These are phyloP conservation scores for Eptesicus fuscus DNA, from an alignment of 2,113 vertebrate genomes.

Conservation along the genomic window DNA sequence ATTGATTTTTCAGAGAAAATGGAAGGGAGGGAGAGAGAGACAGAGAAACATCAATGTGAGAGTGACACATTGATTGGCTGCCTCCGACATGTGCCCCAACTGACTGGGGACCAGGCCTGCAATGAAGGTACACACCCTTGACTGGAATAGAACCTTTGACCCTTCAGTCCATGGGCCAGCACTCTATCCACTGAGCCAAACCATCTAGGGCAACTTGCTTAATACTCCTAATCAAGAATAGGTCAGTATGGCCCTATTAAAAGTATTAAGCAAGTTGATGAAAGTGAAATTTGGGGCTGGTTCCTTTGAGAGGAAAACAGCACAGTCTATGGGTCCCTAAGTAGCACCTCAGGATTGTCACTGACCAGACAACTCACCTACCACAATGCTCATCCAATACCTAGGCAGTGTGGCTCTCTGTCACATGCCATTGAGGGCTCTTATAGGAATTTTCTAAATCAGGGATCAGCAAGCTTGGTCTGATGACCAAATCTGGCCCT, in stretches of 20 bases:
- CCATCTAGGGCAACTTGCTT: no score
- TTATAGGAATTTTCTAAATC: neutral
- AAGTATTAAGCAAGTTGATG: neutral
- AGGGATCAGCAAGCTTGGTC: neutral
- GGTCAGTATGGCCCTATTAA: neutral
- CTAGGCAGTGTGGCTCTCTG: neutral
- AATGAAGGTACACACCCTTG: no score
- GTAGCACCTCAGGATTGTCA: neutral
- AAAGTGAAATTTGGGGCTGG: neutral
- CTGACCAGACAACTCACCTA: neutral
- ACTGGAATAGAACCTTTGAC: no score
- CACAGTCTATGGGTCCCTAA: neutral
- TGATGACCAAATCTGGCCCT: neutral
- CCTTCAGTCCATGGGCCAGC: no score
- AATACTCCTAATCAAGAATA: no score
- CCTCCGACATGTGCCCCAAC: no score
- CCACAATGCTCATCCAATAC: fast-evolving
- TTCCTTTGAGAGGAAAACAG: neutral
- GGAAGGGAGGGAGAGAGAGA: no score
- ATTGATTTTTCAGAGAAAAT: no score
- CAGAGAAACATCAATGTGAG: no score
- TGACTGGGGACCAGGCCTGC: no score
- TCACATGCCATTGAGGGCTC: neutral
- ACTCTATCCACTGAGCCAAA: no score
- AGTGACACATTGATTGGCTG: no score